Evolutionary conservation across 2,888 invertebrate genomes (phyloP), one percentile per base, ranked within the genome.

Genomic region (Macrophya annulata): DNA sequence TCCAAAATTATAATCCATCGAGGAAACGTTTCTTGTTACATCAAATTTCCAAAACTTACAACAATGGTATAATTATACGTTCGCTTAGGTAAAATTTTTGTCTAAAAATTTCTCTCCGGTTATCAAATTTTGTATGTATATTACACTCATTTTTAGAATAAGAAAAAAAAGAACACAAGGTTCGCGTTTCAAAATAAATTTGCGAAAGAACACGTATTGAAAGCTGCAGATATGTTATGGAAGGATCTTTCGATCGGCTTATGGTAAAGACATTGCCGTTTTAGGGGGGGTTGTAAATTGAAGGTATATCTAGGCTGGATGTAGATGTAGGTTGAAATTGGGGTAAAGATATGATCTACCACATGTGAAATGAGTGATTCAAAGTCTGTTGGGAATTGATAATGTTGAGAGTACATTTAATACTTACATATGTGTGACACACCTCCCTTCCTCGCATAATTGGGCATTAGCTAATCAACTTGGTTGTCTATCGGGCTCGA

Each of bases 391-490:
- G 79, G 79, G 79, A 81, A 59, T 62, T 40, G 40, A n/a, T 25
- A 40, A 77, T 4, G 31, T 45, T 45, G 74, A 17, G 21, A 51
- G 77, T 77, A 81, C 62, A 81, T 65, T 48, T 43, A 21, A 48
- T 71, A 83, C 48, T 15, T 48, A 65, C 40, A 25, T 48, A 68
- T 48, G 83, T 81, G 81, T 9, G 83, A 83, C 83, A 68, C 83
- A 83, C 83, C 83, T 68, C 12, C 31, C 4, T 48, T 31, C 45
- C 45, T n/a, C 31, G 68, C 68, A 83, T 83, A 83, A 83, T 68
- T 83, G 68, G 51, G 43, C 83, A 83, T 83, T 83, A 68, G 83
- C 83, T 83, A 83, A 83, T 83, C 83, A 68, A 83, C 45, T 83
- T 43, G 43, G 31, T 31, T 48, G 55, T 81, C 45, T 65, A 55